Evolutionary conservation across 2,113 vertebrate species (phyloP).

Genomic region (Electrona antarctica): DNA sequence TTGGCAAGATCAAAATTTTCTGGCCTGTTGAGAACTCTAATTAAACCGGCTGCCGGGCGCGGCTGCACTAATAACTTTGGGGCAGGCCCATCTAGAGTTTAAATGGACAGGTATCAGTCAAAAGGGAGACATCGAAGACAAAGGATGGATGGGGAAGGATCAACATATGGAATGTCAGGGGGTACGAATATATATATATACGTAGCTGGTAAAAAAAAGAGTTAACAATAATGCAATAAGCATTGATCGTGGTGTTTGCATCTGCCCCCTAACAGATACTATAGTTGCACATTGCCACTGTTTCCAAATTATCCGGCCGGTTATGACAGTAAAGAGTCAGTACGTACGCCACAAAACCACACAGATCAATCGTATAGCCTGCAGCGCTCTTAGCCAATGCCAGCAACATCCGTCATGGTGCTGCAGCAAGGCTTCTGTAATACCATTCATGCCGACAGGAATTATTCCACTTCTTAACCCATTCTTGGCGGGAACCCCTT

Average conservation of each 20-base stretch:
- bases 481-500: too few relatives aligned
- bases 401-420: conserved; percentile 38
- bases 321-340: conserved; percentile 51
- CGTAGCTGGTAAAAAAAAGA: too few relatives aligned
- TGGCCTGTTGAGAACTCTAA: too few relatives aligned
- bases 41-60: too few relatives aligned
- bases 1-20: too few relatives aligned
- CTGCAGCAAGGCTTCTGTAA: conserved; percentile 42
- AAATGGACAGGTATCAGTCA: too few relatives aligned
- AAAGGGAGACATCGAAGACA: too few relatives aligned
- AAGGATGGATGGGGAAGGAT: too few relatives aligned
- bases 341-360: conserved; percentile 45
- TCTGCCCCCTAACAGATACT: conserved; percentile 57
- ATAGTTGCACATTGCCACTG: conserved; percentile 9
- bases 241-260: conserved; percentile 57
- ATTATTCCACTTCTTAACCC: conserved; percentile 60
- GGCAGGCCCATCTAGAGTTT: too few relatives aligned
- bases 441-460: conserved; percentile 49
- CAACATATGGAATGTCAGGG: too few relatives aligned
- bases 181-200: too few relatives aligned
- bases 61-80: too few relatives aligned
- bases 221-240: conserved; percentile 29
- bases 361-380: conserved; percentile 41
- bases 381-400: conserved; percentile 16
- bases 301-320: conserved; percentile 57